Evolutionary conservation across 2,113 vertebrate genomes (phyloP).

Genomic region (Phaethornis superciliosus): DNA sequence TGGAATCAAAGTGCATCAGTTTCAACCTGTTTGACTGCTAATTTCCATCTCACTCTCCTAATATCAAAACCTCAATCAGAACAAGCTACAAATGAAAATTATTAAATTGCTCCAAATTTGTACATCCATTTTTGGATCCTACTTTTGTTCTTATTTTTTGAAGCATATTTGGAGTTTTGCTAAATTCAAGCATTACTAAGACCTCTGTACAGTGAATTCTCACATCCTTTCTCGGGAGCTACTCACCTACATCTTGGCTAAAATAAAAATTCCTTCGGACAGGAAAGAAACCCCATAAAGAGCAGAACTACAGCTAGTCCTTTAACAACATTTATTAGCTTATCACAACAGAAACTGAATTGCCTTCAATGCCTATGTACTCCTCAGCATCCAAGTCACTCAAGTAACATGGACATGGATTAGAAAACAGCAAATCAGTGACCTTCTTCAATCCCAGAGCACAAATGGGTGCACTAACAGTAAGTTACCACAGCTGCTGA

Average conservation of each 20-base stretch:
- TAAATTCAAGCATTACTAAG: background rate
- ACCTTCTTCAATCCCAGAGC: background rate
- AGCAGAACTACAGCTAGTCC: background rate
- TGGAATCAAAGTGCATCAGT: background rate
- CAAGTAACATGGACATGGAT: background rate
- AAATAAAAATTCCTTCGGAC: background rate
- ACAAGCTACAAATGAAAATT: background rate
- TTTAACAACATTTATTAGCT: background rate
- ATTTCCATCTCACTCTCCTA: background rate
- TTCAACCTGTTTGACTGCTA: background rate
- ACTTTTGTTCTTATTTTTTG: background rate
- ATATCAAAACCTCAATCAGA: background rate
- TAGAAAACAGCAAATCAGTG: background rate
- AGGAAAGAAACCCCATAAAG: background rate
- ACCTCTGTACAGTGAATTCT: background rate
- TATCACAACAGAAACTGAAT: background rate
- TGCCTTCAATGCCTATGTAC: background rate
- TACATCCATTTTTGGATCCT: background rate
- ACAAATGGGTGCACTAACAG: background rate
- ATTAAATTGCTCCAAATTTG: background rate
- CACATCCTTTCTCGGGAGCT: background rate
- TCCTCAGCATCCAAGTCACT: background rate
- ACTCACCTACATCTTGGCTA: background rate
- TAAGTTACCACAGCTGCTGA: background rate
- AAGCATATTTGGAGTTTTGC: background rate